phyloP scores from a whole-genome alignment of 2,888 invertebrate species.

The Bombyx huttoni region DNA sequence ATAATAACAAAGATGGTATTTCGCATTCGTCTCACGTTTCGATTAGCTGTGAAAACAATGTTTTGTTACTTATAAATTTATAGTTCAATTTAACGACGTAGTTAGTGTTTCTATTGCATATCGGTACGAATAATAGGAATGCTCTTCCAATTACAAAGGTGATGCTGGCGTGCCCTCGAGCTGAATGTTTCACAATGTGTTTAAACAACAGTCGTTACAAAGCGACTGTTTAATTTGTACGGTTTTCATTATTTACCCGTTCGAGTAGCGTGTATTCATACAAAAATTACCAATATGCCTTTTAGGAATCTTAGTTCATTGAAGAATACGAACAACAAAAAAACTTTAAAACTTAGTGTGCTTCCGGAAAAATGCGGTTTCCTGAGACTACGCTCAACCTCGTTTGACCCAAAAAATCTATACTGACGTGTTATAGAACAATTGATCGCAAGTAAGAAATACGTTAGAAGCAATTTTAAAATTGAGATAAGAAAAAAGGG shows the following conservation, averaged over 20 bases:
- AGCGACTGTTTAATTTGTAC: conserved; percentile 31
- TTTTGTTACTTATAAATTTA: conserved; percentile 34
- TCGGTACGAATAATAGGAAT: conserved; percentile 43
- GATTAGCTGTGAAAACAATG: conserved; percentile 14
- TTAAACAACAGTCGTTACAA: conserved; percentile 32
- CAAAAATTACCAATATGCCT: no score
- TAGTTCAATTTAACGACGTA: conserved; percentile 52
- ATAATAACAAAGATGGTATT: conserved; percentile 3
- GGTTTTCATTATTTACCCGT: conserved; percentile 29
- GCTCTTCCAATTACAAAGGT: conserved; percentile 50
- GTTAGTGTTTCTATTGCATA: conserved; percentile 45
- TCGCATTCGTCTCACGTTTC: conserved; percentile 27
- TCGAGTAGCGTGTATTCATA: no score
- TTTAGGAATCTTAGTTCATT: no score
- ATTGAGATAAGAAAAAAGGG: no score
- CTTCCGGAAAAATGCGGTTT: no score
- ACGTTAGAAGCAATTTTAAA: no score
- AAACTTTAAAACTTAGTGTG: no score
- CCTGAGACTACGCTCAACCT: no score
- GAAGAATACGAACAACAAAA: no score
- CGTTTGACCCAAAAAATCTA: no score
- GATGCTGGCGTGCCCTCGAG: conserved; percentile 29
- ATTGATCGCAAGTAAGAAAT: no score
- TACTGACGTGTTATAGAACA: no score
- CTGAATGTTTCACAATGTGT: conserved; percentile 37